Evolutionary conservation across 2,797 vertebrate species (phyloP).

Genomic region (Gymnopithys bicolor): DNA sequence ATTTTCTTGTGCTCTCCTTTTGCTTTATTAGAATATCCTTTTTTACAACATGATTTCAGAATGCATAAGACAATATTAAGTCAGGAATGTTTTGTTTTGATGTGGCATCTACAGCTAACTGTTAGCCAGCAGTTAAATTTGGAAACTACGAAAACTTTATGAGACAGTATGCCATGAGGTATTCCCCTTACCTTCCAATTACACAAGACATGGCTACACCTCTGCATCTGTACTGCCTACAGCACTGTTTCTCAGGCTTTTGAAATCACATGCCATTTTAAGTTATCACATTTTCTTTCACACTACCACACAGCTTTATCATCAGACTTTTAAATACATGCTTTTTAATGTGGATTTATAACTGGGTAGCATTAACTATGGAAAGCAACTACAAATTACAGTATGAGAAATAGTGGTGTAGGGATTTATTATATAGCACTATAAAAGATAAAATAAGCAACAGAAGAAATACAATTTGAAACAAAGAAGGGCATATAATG

Average conservation of each 20-base stretch:
- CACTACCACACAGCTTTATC: neutral
- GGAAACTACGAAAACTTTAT: neutral
- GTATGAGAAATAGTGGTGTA: neutral
- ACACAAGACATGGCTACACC: slow-evolving; percentile 36
- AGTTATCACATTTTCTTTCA: neutral
- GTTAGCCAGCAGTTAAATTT: neutral
- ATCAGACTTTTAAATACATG: neutral
- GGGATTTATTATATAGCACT: slow-evolving; percentile 29
- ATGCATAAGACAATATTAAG: neutral
- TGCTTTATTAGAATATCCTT: neutral
- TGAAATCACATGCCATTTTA: neutral
- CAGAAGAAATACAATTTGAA: slow-evolving; percentile 40
- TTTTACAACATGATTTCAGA: neutral
- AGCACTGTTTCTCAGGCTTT: neutral
- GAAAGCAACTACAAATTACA: neutral
- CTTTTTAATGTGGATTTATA: neutral
- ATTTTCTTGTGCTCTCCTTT: neutral
- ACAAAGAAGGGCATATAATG: neutral
- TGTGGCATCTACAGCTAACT: neutral
- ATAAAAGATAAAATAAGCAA: slow-evolving; percentile 18
- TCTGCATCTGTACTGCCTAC: neutral
- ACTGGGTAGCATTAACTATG: neutral
- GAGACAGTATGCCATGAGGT: slow-evolving; percentile 43
- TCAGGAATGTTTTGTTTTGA: neutral
- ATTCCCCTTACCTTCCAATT: slow-evolving; percentile 37